Conservation (phyloP, 2,888 invertebrate genomes). For the Kuschelorhynchus macadamiae region DNA sequence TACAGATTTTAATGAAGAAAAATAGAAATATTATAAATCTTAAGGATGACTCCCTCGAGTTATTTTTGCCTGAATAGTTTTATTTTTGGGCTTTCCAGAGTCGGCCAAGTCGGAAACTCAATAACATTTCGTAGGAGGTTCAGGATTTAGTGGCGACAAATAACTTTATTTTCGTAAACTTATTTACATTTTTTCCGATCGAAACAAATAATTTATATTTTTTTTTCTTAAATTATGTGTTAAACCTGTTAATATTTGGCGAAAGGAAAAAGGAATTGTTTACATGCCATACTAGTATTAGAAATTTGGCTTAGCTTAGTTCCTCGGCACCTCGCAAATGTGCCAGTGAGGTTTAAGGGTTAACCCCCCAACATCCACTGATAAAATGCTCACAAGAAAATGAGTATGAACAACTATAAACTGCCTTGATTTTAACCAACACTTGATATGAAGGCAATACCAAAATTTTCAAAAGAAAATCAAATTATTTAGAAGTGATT, state of each 20-base stretch:
- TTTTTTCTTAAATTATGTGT: neutral
- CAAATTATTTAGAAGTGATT: too few species aligned
- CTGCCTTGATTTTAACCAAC: too few species aligned
- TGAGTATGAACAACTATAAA: too few species aligned
- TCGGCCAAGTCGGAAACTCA: constrained; percentile 1
- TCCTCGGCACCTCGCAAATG: too few species aligned
- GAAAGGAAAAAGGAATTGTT: too few species aligned
- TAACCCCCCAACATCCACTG: too few species aligned
- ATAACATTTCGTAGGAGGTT: neutral
- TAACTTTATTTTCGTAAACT: constrained; percentile 11
- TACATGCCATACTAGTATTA: too few species aligned
- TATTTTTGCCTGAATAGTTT: constrained; percentile 17
- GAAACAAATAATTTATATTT: neutral
- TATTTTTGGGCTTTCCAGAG: constrained; percentile 5
- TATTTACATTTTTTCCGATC: neutral
- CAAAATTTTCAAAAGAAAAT: too few species aligned
- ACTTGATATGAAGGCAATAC: too few species aligned
- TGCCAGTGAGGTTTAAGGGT: too few species aligned
- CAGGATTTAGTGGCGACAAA: constrained; percentile 9
- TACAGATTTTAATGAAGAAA: constrained; percentile 8
- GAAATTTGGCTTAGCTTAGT: too few species aligned
- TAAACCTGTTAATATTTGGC: neutral
- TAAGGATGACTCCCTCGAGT: neutral
- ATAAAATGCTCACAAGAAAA: too few species aligned
- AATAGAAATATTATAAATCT: constrained; percentile 11